These are phyloP conservation scores for Rhynchomys soricoides DNA, from an alignment of 2,113 vertebrate genomes.

Conservation along the genomic window DNA sequence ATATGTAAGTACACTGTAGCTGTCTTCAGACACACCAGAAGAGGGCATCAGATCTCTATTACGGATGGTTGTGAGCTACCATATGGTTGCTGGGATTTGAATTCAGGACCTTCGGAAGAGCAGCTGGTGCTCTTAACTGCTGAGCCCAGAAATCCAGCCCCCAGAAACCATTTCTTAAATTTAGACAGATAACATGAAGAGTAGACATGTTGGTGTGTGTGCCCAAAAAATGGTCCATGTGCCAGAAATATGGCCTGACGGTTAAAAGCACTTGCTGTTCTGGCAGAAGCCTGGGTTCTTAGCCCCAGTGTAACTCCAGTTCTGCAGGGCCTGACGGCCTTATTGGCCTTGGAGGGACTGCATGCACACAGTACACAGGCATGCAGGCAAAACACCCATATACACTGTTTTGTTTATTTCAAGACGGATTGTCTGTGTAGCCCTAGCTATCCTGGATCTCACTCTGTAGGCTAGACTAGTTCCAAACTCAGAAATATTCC, in stretches of 20 bases:
- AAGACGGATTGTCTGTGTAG: neutral
- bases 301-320: neutral
- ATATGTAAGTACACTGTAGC: too few species aligned
- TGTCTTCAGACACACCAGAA: too few species aligned
- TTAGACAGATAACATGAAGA: neutral
- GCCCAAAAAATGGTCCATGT: neutral
- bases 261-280: neutral
- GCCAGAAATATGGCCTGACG: neutral
- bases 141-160: too few species aligned
- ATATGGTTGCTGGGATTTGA: too few species aligned
- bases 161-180: neutral
- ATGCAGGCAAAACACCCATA: neutral
- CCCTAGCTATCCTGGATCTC: neutral
- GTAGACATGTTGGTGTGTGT: neutral
- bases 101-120: too few species aligned
- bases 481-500: neutral
- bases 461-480: neutral
- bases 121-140: too few species aligned
- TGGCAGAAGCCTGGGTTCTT: neutral
- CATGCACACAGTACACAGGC: neutral
- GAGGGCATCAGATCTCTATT: too few species aligned
- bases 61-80: too few species aligned
- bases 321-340: neutral
- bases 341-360: neutral
- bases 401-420: neutral